Conservation (phyloP, 2,888 invertebrate species). For the Andrena marginata region DNA sequence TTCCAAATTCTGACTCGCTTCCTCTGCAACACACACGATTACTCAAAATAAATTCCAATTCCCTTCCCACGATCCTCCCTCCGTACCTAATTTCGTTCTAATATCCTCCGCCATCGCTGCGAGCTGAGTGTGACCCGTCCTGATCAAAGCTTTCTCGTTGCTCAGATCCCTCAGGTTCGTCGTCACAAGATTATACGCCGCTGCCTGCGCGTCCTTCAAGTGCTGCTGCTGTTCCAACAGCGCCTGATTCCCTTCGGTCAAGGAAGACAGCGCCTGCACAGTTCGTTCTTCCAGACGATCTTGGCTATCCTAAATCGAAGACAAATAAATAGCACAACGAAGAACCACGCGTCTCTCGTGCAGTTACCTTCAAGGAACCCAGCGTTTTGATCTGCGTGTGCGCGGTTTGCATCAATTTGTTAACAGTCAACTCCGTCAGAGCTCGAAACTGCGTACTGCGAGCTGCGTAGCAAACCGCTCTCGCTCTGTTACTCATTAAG, state of each 20-base stretch:
- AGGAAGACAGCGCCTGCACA: constrained; percentile 83
- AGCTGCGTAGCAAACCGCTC: constrained; percentile 89
- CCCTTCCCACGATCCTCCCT: background rate
- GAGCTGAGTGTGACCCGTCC: constrained; percentile 87
- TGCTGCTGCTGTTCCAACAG: constrained; percentile 86
- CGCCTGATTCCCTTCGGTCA: constrained; percentile 85
- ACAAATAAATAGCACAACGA: background rate
- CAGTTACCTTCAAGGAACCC: constrained; percentile 84
- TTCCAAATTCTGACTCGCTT: constrained; percentile 85
- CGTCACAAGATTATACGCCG: constrained; percentile 86
- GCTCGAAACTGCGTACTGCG: constrained; percentile 89
- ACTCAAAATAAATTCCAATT: background rate
- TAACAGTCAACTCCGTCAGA: constrained; percentile 88
- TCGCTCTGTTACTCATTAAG: constrained; percentile 88
- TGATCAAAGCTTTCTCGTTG: constrained; percentile 88
- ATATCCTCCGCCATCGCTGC: constrained; percentile 87
- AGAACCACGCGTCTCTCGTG: background rate
- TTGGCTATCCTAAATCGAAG: constrained; percentile 83
- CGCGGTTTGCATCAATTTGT: constrained; percentile 87
- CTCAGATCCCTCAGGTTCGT: constrained; percentile 87
- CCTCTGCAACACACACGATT: constrained; percentile 79
- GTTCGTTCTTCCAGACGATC: constrained; percentile 85
- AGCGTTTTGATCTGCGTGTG: constrained; percentile 85
- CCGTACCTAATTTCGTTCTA: constrained; percentile 86
- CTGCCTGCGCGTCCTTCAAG: constrained; percentile 85